These are phyloP conservation scores for Spondyliosoma cantharus DNA, from an alignment of 2,797 vertebrate species.

Conservation along the genomic window DNA sequence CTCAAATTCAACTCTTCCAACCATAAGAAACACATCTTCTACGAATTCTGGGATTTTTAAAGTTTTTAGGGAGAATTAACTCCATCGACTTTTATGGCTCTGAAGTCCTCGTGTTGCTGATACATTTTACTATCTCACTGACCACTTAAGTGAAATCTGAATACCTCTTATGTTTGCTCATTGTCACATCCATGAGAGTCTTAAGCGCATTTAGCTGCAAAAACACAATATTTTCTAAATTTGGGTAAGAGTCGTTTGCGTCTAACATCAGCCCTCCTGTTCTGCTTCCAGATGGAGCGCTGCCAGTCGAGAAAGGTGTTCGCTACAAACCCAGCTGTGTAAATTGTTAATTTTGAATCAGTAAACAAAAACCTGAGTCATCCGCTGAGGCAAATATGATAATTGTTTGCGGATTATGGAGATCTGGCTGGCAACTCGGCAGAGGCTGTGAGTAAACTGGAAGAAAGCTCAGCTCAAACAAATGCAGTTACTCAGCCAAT, in stretches of 20 bases:
- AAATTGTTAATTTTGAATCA: constrained; percentile 84
- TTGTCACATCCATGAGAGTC: background rate
- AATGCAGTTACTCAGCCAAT: constrained; percentile 76
- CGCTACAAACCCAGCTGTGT: constrained; percentile 82
- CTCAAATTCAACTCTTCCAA: constrained; percentile 35
- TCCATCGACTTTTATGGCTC: background rate
- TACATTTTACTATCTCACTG: background rate
- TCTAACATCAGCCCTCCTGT: constrained; percentile 47
- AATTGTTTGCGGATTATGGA: constrained; percentile 85
- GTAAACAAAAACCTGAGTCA: constrained; percentile 81
- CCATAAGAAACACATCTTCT: background rate
- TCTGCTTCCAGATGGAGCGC: constrained; percentile 63
- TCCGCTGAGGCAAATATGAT: constrained; percentile 84
- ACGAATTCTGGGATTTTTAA: background rate
- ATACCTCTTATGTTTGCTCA: constrained; percentile 10
- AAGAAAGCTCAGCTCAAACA: constrained; percentile 83
- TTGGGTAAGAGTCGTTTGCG: constrained; percentile 34
- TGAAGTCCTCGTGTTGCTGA: background rate
- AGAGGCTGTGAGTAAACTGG: constrained; percentile 82
- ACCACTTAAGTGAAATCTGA: background rate
- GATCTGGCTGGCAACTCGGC: constrained; percentile 79
- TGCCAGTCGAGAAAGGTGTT: constrained; percentile 75
- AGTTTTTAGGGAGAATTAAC: constrained; percentile 6
- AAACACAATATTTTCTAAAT: constrained; percentile 45
- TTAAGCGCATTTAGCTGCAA: constrained; percentile 18